Base-by-base conservation (phyloP, 2,797 vertebrate genomes). In the Epinephelus awoara region DNA sequence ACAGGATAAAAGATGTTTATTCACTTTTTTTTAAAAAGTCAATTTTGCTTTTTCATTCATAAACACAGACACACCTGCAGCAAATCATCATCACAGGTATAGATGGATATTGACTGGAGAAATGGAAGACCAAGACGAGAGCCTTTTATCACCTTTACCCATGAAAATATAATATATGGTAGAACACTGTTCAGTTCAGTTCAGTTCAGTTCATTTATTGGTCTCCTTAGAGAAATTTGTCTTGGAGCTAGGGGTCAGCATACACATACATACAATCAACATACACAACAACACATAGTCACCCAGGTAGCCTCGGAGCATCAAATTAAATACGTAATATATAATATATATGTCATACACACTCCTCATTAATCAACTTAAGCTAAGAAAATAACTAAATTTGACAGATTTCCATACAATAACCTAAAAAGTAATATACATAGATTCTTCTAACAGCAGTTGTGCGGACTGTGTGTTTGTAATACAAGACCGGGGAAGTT, bases 1-100 rank as follows among this genome's bases (percentile, higher is more conserved):
- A n/a, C 34, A 52, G 29, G 52, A 72, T 55, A 50, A 57, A 56
- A 63, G 3, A 67, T 63, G 9, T 68, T 51, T 21, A 64, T 83
- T 62, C 23, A 52, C 9, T 67, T 25, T 23, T 25, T 23, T 52
- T 17, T 49, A 63, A 51, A 58, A 7, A 56, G 50, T n/a, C 19
- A 12, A 54, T 62, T 64, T 49, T 23, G 44, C 38, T 67, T 82
- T 71, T 65, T 54, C 0, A 59, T 55, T 13, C 18, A 44, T 52
- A 47, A 70, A 64, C 67, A 56, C 58, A 77, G 55, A 50, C 50
- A 54, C 46, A 66, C 29, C 34, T 54, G 29, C 15, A 19, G 49
- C 27, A 54, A 55, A 65, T 55, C 23, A 49, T 72, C 21, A 42
- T 29, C 13, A 51, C 19, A 46, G 47, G 7, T 50, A 61, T 15